These are phyloP conservation scores for Bombus sylvicola DNA, from an alignment of 1,140 invertebrate genomes.

Conservation along the genomic window DNA sequence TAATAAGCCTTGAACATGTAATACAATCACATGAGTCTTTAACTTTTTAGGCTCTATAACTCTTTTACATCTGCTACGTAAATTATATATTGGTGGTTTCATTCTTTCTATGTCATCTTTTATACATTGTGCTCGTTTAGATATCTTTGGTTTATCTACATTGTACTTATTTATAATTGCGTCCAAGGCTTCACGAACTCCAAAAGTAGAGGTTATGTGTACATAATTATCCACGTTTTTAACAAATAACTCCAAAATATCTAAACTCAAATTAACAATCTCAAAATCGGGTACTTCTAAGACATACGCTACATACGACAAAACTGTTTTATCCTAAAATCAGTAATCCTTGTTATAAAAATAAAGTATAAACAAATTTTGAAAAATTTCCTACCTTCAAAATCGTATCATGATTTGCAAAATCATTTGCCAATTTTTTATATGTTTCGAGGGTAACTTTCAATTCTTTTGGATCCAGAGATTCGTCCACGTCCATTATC, in stretches of 20 bases:
- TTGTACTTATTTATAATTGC: slow-evolving; percentile 78
- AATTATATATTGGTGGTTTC: slow-evolving; percentile 82
- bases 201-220: slow-evolving; percentile 82
- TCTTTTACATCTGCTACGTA: slow-evolving; percentile 78
- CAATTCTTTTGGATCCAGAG: slow-evolving; percentile 75
- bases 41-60: slow-evolving; percentile 81
- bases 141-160: slow-evolving; percentile 75
- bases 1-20: slow-evolving; percentile 79
- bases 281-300: slow-evolving; percentile 79
- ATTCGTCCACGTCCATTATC: slow-evolving; percentile 77
- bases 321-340: slow-evolving; percentile 80
- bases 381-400: slow-evolving; percentile 75
- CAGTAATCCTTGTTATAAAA: slow-evolving; percentile 5
- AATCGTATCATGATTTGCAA: slow-evolving; percentile 81
- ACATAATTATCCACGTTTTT: slow-evolving; percentile 81
- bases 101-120: slow-evolving; percentile 80
- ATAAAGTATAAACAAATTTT: neutral
- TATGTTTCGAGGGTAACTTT: slow-evolving; percentile 79
- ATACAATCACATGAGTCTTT: slow-evolving; percentile 79
- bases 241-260: slow-evolving; percentile 79
- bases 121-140: slow-evolving; percentile 75
- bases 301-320: slow-evolving; percentile 80
- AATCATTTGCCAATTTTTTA: slow-evolving; percentile 78
- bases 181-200: slow-evolving; percentile 80
- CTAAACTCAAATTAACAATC: slow-evolving; percentile 76